Percentiles rank a stretch among this genome's conserved stretches.
Evolutionary conservation across 2,113 vertebrate genomes (phyloP).

Genomic region (Podarcis raffonei): DNA sequence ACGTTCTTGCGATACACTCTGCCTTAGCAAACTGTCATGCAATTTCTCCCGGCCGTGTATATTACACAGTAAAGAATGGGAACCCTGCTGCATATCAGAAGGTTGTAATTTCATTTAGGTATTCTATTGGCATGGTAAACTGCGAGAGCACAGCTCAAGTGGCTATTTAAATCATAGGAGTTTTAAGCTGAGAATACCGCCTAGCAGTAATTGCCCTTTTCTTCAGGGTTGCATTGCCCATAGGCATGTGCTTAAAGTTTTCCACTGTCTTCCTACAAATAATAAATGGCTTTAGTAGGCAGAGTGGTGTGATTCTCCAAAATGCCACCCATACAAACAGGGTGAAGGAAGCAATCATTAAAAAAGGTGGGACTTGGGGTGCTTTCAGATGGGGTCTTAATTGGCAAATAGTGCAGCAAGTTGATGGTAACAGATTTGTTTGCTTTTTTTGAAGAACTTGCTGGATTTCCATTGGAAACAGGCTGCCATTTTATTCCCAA

Average conservation of each 20-base stretch:
- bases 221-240: slow-evolving; percentile 63
- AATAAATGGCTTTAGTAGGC: slow-evolving; percentile 64
- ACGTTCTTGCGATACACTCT: slow-evolving; percentile 80
- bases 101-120: slow-evolving; percentile 85
- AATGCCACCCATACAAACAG: slow-evolving; percentile 29
- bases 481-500: no score
- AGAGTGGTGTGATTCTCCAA: slow-evolving; percentile 57
- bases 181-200: slow-evolving; percentile 81
- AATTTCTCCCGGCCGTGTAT: slow-evolving; percentile 80
- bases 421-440: no score
- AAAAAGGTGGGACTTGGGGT: background rate
- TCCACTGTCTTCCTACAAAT: slow-evolving; percentile 74
- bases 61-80: slow-evolving; percentile 81
- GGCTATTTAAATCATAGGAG: slow-evolving; percentile 83
- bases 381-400: no score
- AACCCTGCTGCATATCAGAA: slow-evolving; percentile 82
- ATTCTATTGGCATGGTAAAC: slow-evolving; percentile 82
- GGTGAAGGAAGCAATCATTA: slow-evolving; percentile 25
- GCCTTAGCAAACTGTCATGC: slow-evolving; percentile 76
- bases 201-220: slow-evolving; percentile 73
- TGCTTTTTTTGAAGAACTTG: no score
- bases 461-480: no score
- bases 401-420: no score
- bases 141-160: slow-evolving; percentile 81
- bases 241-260: slow-evolving; percentile 65